These are phyloP conservation scores for Chelonus insularis DNA, from an alignment of 1,140 invertebrate species.

Conservation along the genomic window DNA sequence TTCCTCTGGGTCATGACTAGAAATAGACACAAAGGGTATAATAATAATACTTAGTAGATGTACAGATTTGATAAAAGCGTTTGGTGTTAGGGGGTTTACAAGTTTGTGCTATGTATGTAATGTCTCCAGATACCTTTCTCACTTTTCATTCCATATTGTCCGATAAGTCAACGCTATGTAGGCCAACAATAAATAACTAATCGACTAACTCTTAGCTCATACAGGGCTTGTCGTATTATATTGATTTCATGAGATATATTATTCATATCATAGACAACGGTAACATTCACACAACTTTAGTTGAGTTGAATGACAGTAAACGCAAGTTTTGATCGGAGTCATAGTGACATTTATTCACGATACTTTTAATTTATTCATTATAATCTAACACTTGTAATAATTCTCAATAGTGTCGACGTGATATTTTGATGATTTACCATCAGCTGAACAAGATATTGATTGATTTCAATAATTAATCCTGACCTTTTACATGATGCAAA, in stretches of 20 bases:
- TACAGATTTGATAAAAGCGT: conserved; percentile 17
- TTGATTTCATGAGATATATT: conserved; percentile 23
- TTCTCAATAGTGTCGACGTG: no score
- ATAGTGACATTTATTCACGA: background rate
- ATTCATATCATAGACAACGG: conserved; percentile 18
- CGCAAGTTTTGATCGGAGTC: background rate
- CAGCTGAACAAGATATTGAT: background rate
- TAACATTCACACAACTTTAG: background rate
- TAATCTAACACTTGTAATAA: no score
- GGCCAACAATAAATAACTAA: conserved; percentile 49
- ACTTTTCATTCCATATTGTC: conserved; percentile 4
- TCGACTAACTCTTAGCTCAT: conserved; percentile 23
- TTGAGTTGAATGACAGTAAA: background rate
- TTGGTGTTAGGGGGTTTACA: conserved; percentile 4
- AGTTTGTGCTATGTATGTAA: conserved; percentile 6
- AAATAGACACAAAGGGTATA: conserved; percentile 6
- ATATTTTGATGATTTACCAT: no score
- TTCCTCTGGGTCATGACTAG: conserved; percentile 14
- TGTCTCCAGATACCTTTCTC: conserved; percentile 1
- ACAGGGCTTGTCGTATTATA: conserved; percentile 21
- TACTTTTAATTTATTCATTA: no score
- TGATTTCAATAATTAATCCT: conserved; percentile 5
- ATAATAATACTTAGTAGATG: conserved; percentile 4
- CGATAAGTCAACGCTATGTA: conserved; percentile 38
- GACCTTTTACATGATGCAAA: no score